A percentile compares a stretch with the other conserved stretches of the same genome.
These are phyloP conservation scores for Theodoxus fluviatilis DNA, from an alignment of 2,888 invertebrate genomes.

Conservation along the genomic window DNA sequence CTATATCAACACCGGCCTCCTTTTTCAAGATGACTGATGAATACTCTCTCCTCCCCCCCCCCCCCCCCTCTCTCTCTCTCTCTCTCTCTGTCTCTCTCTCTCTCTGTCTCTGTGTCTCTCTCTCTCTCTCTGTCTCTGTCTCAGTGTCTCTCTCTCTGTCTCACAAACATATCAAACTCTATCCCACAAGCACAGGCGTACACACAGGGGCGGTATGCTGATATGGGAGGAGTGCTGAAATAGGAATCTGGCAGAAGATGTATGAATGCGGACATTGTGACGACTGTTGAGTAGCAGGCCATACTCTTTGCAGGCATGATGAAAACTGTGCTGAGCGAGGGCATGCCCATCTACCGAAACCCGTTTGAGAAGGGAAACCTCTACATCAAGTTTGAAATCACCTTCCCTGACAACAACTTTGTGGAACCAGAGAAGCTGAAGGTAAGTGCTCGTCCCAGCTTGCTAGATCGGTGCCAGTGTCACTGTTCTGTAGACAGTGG, in stretches of 20 bases:
- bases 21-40: neutral
- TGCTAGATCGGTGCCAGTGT: too few species aligned
- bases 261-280: too few species aligned
- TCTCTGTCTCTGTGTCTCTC: neutral
- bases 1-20: too few species aligned
- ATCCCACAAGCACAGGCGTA: neutral
- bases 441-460: too few species aligned
- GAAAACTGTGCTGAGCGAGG: conserved; percentile 82
- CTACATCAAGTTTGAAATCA: conserved; percentile 84
- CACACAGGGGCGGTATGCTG: neutral
- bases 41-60: neutral
- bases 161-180: neutral
- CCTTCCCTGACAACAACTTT: conserved; percentile 80
- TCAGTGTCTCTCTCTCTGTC: conserved; percentile 73
- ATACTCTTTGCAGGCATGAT: conserved; percentile 66
- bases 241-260: too few species aligned
- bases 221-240: too few species aligned
- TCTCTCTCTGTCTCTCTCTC: neutral
- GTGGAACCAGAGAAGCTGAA: conserved; percentile 72
- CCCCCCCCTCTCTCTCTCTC: conserved; percentile 1
- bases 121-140: conserved; percentile 44
- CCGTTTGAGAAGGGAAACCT: conserved; percentile 87
- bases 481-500: too few species aligned
- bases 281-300: too few species aligned
- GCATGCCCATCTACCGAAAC: conserved; percentile 87